phyloP scores from a whole-genome alignment of 2,797 vertebrate species.

The Galagoides demidoff region DNA sequence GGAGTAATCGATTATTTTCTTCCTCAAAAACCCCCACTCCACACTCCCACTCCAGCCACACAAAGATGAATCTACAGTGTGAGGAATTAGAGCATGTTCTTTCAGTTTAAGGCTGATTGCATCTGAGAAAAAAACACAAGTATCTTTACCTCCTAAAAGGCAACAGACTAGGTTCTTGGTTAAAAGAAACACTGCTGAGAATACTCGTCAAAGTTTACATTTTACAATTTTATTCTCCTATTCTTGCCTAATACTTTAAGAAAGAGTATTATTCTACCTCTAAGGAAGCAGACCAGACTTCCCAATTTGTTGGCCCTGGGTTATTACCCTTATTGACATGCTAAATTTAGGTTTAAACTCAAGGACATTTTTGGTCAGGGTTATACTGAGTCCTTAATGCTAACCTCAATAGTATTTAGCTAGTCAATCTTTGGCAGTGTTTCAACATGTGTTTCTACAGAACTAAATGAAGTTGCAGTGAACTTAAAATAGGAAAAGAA shows the following conservation, averaged over 20 bases:
- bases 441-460: conserved; percentile 77
- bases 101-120: background rate
- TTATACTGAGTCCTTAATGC: conserved; percentile 69
- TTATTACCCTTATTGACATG: conserved; percentile 71
- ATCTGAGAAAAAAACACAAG: conserved; percentile 27
- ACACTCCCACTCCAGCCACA: background rate
- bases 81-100: background rate
- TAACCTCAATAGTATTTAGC: conserved; percentile 80
- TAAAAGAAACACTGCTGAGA: conserved; percentile 65
- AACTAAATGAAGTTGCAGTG: conserved; percentile 75
- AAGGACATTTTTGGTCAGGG: conserved; percentile 76
- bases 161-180: conserved; percentile 40
- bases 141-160: conserved; percentile 28
- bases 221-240: background rate
- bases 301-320: background rate
- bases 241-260: conserved; percentile 15
- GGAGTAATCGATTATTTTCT: background rate
- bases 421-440: conserved; percentile 74
- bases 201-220: background rate
- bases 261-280: conserved; percentile 12
- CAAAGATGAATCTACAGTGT: background rate
- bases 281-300: conserved; percentile 15
- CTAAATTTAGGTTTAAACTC: conserved; percentile 67
- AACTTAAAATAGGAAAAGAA: conserved; percentile 76
- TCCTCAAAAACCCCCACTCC: background rate